phyloP scores from a whole-genome alignment of 1,140 invertebrate species.

The Meloidogyne exigua region DNA sequence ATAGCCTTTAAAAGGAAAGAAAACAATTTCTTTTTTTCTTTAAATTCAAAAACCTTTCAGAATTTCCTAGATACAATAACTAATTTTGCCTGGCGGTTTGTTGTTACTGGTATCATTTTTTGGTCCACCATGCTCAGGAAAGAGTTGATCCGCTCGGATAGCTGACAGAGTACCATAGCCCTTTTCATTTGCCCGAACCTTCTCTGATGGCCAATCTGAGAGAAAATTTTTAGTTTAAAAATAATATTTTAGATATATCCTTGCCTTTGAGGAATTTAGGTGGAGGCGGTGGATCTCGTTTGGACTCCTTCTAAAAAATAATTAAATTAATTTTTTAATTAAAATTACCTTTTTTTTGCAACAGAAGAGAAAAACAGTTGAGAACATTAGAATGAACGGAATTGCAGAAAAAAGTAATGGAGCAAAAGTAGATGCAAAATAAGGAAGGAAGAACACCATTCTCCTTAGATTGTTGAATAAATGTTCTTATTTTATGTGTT shows the following conservation, averaged over 20 bases:
- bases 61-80: neutral
- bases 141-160: neutral
- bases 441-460: neutral
- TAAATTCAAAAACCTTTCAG: neutral
- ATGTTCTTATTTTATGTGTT: neutral
- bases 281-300: neutral
- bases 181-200: neutral
- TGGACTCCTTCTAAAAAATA: neutral
- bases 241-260: no score
- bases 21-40: neutral
- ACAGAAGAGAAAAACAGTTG: neutral
- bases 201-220: neutral
- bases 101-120: neutral
- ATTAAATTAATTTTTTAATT: neutral
- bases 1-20: neutral
- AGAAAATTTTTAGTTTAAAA: neutral
- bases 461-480: neutral
- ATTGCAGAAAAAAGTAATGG: neutral
- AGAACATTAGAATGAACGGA: neutral
- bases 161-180: neutral
- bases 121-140: neutral
- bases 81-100: neutral
- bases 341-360: neutral
- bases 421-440: neutral
- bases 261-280: neutral